Base-by-base conservation (phyloP, 2,113 vertebrate genomes). In the Lampris megalopsis region DNA sequence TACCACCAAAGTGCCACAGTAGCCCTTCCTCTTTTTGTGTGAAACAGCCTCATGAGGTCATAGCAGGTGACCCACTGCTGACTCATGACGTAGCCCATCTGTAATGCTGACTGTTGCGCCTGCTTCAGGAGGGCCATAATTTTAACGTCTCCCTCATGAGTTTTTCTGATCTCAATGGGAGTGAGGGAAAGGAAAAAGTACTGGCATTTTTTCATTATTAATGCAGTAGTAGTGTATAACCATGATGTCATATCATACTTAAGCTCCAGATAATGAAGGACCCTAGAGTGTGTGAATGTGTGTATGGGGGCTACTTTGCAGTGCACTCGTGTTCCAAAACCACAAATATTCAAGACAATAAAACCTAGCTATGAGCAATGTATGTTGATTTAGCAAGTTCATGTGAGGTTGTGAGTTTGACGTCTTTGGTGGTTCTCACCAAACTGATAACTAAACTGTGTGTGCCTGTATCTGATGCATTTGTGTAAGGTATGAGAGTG, bases 181-280 rank as follows among this genome's bases (percentile, higher is more conserved):
- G 82, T 64, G 74, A 43, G 73, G 56, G 75, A 41, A 64, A 75
- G 68, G 64, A 57, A 47, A 65, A 68, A 63, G 62, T 59, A 6
- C 60, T 63, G 79, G 43, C 74, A 76, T 83, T 84, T 87, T 87
- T 84, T 82, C 91, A 90, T 80, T 76, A 68, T 68, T 49, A 36
- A 3, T 73, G 70, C 71, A n/a, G 75, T 45, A 7, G 48, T 38
- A 40, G 70, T 72, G 56, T 75, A 71, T 53, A 68, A 81, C 67
- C 65, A 89, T 93, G 90, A 94, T 86, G 88, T 92, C 77, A 93
- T 88, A 64, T 84, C 59, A 73, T 77, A 81, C 86, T 77, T 73
- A 87, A 82, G 65, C 79, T 83, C 67, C 49, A 71, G 79, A 77
- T 90, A 90, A 86, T 77, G 75, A 90, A 65, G 75, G 50, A 69